phyloP scores from a whole-genome alignment of 2,113 vertebrate species.

The Cyprinus carpio region DNA sequence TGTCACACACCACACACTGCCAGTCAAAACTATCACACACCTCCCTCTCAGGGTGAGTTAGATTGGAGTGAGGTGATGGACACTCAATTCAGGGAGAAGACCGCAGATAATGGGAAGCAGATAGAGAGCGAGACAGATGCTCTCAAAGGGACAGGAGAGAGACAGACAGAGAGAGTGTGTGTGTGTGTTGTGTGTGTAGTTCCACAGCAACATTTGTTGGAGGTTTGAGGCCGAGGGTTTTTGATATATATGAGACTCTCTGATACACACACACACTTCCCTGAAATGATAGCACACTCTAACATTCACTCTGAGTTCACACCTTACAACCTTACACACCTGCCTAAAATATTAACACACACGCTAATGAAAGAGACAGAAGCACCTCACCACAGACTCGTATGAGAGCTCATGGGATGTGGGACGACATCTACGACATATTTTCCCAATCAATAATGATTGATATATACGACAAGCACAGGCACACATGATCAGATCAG shows the following conservation, averaged over 20 bases:
- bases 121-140: conserved; percentile 14
- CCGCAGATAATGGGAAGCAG: conserved; percentile 21
- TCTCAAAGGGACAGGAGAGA: background rate
- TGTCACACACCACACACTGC: background rate
- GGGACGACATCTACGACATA: background rate
- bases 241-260: conserved; percentile 59
- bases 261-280: conserved; percentile 31
- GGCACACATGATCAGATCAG: background rate
- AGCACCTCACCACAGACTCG: background rate
- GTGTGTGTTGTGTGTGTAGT: background rate
- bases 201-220: conserved; percentile 16
- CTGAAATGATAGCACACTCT: conserved; percentile 27
- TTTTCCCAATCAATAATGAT: background rate
- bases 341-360: conserved; percentile 30
- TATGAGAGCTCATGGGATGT: background rate
- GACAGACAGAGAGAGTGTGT: background rate
- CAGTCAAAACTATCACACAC: background rate
- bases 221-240: conserved; percentile 54
- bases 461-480: background rate
- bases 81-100: conserved; percentile 29
- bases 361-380: conserved; percentile 28
- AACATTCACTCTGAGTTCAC: background rate
- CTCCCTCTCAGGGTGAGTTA: background rate
- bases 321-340: conserved; percentile 1
- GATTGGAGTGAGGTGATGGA: conserved; percentile 22